phyloP scores from a whole-genome alignment of 1,140 invertebrate genomes.

The Agraylea sexmaculata region DNA sequence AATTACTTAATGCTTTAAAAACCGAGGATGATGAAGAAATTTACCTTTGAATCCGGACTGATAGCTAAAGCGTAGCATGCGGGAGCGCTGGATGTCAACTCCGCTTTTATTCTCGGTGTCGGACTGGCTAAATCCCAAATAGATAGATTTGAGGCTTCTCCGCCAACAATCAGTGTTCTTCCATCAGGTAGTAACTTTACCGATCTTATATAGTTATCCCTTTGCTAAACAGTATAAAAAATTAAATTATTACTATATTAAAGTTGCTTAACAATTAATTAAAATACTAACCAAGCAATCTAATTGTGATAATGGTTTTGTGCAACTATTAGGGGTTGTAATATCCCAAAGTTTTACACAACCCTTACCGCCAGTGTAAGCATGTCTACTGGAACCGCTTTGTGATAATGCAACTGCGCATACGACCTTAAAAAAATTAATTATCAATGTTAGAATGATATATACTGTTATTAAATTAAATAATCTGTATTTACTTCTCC shows the following conservation, averaged over 20 bases:
- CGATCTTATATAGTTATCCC: conserved; percentile 94
- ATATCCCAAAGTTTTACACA: conserved; percentile 95
- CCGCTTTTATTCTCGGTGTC: conserved; percentile 81
- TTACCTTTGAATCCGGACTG: conserved; percentile 84
- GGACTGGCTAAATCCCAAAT: conserved; percentile 84
- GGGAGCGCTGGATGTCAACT: conserved; percentile 90
- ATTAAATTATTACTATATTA: background rate
- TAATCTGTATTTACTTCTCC: conserved; percentile 55
- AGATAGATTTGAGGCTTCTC: conserved; percentile 78
- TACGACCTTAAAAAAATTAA: conserved; percentile 36
- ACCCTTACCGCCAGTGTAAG: conserved; percentile 98
- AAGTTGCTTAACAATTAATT: background rate
- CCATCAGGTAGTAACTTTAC: conserved; percentile 87
- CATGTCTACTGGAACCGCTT: conserved; percentile 78
- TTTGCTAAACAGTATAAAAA: conserved; percentile 49
- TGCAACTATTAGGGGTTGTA: conserved; percentile 69
- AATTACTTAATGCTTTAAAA: too few relatives aligned
- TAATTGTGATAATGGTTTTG: conserved; percentile 72
- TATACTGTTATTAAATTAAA: background rate
- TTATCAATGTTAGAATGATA: background rate
- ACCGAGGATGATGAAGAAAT: too few relatives aligned
- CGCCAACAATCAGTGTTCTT: conserved; percentile 81
- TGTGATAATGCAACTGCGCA: conserved; percentile 78
- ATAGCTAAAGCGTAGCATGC: conserved; percentile 97
- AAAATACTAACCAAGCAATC: conserved; percentile 67